Evolutionary conservation across 2,113 vertebrate genomes (phyloP).

Genomic region (Centropus unirufus): DNA sequence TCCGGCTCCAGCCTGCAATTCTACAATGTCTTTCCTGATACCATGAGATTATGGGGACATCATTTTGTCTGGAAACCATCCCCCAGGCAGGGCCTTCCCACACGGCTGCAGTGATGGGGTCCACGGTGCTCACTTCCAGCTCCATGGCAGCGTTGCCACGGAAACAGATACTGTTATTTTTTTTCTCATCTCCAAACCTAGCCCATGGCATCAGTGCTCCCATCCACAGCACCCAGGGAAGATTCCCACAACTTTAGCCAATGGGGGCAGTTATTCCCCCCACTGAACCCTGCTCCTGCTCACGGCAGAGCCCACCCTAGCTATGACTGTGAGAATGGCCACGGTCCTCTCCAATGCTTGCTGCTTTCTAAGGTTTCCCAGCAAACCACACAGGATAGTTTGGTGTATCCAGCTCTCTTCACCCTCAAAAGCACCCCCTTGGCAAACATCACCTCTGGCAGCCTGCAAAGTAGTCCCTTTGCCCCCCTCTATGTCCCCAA

Average conservation of each 20-base stretch:
- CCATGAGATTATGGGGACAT: no score
- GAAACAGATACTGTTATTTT: background rate
- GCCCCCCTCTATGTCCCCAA: background rate
- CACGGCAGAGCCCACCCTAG: background rate
- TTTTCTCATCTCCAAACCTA: constrained; percentile 1
- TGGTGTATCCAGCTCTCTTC: background rate
- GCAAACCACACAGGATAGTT: background rate
- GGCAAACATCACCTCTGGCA: background rate
- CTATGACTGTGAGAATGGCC: background rate
- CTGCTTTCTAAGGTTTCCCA: background rate
- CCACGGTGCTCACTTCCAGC: background rate
- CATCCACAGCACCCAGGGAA: background rate
- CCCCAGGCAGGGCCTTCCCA: background rate
- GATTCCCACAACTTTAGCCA: fast-evolving
- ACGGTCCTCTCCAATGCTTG: fast-evolving
- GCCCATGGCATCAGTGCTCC: background rate
- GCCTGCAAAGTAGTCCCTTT: background rate
- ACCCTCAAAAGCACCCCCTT: background rate
- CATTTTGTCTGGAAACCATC: background rate
- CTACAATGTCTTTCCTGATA: background rate
- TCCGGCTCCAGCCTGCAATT: background rate
- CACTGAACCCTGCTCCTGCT: fast-evolving
- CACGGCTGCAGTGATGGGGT: background rate
- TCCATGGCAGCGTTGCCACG: background rate
- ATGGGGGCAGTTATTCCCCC: background rate